Evolutionary conservation across 2,888 invertebrate species (phyloP).

Genomic region (Merodon equestris): DNA sequence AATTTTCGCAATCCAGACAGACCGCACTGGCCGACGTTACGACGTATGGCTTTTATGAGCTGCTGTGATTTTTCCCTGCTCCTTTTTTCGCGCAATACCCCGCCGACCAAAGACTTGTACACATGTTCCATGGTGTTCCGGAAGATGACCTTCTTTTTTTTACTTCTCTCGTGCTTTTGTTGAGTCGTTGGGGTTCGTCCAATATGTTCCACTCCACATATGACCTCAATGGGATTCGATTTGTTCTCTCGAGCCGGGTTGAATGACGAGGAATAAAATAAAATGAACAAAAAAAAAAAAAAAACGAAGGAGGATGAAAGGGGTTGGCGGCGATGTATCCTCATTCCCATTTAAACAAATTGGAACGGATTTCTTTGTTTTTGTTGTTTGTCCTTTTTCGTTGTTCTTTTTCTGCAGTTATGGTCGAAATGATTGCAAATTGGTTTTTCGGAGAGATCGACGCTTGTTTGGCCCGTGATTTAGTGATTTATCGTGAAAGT

Average conservation of each 20-base stretch:
- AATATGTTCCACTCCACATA: constrained; percentile 57
- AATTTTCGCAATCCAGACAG: constrained; percentile 22
- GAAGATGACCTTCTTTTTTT: constrained; percentile 49
- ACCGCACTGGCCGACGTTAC: constrained; percentile 40
- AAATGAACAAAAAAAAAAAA: no score
- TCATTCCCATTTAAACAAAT: constrained; percentile 51
- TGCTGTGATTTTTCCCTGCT: constrained; percentile 36
- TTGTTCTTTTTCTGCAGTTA: constrained; percentile 33
- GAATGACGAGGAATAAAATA: not conserved
- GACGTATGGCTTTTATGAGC: constrained; percentile 61
- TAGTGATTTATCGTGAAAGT: constrained; percentile 49
- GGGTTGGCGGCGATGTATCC: constrained; percentile 4
- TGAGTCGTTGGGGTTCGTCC: constrained; percentile 29
- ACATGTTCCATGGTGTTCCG: constrained; percentile 45
- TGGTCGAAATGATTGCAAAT: constrained; percentile 54
- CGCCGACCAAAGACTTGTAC: constrained; percentile 31
- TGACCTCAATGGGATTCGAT: constrained; percentile 62
- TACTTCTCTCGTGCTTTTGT: not conserved
- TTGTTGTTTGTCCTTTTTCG: constrained; percentile 18
- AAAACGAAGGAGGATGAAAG: not conserved
- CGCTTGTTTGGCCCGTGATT: constrained; percentile 41
- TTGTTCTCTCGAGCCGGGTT: constrained; percentile 29
- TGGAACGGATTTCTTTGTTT: constrained; percentile 42
- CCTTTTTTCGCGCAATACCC: constrained; percentile 4
- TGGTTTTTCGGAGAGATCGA: constrained; percentile 52